phyloP scores from a whole-genome alignment of 2,797 vertebrate genomes.

The Melanotaenia maccullochi region DNA sequence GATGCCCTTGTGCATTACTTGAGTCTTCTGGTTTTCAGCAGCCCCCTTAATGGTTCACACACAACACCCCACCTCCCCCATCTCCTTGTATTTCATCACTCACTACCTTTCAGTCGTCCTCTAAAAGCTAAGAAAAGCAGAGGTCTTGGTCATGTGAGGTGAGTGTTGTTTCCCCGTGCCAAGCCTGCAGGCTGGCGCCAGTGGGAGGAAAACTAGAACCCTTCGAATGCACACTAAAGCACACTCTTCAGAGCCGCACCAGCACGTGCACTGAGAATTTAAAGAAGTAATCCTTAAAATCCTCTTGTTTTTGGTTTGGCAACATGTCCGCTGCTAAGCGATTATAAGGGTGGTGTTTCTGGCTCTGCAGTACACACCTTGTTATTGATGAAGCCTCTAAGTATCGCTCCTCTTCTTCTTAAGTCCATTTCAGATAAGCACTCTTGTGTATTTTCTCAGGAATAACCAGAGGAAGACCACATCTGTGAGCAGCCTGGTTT shows the following conservation, averaged over 20 bases:
- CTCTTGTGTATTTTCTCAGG: background rate
- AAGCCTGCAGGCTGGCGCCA: no score
- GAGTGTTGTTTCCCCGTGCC: no score
- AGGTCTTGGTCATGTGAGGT: slow-evolving; percentile 25
- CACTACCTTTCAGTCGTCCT: slow-evolving; percentile 54
- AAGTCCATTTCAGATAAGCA: background rate
- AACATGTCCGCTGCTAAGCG: background rate
- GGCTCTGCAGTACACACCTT: background rate
- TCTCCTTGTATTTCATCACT: slow-evolving; percentile 20
- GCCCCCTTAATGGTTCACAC: slow-evolving; percentile 25
- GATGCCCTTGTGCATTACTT: slow-evolving; percentile 16
- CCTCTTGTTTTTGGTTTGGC: slow-evolving; percentile 46
- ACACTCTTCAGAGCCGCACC: no score
- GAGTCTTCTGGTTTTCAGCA: slow-evolving; percentile 32
- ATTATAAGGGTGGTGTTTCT: slow-evolving; percentile 7
- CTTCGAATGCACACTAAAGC: no score
- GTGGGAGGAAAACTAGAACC: no score
- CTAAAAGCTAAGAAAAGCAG: slow-evolving; percentile 38
- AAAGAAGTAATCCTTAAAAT: slow-evolving; percentile 53
- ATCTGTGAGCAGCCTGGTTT: no score
- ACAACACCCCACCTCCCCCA: background rate
- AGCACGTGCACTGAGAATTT: background rate
- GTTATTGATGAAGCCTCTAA: no score
- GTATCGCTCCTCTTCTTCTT: background rate
- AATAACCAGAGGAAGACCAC: no score